Evolutionary conservation across 2,888 invertebrate genomes (phyloP).

Genomic region (Eubasilissa splendida): DNA sequence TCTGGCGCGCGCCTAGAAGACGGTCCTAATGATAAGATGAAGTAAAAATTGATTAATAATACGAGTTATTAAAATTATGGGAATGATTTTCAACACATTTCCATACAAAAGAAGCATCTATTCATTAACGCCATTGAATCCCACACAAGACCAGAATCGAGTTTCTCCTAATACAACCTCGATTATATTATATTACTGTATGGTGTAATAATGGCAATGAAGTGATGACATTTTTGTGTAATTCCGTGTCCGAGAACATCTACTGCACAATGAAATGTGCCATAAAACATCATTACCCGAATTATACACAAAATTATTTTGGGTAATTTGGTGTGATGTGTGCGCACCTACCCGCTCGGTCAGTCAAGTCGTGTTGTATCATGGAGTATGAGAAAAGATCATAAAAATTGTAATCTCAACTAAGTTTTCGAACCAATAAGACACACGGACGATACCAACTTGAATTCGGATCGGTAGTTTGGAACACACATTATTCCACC

Average conservation of each 20-base stretch:
- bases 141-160: slow-evolving; percentile 38
- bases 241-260: slow-evolving; percentile 21
- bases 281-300: neutral
- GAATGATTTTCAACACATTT: slow-evolving; percentile 14
- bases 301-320: neutral
- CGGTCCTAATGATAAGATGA: neutral
- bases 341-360: too few species aligned
- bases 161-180: slow-evolving; percentile 34
- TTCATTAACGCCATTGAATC: slow-evolving; percentile 24
- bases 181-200: slow-evolving; percentile 11
- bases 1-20: too few species aligned
- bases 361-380: too few species aligned
- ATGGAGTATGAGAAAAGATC: too few species aligned
- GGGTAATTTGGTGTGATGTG: neutral
- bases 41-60: slow-evolving; percentile 8
- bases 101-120: slow-evolving; percentile 18
- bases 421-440: too few species aligned
- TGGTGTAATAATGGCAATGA: slow-evolving; percentile 16
- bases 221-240: slow-evolving; percentile 42
- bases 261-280: neutral
- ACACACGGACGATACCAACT: too few species aligned
- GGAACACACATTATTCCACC: too few species aligned
- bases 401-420: too few species aligned
- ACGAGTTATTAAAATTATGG: slow-evolving; percentile 1
- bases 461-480: too few species aligned